Conservation (phyloP, 2,888 invertebrate species). For the Lasioglossum vierecki region DNA sequence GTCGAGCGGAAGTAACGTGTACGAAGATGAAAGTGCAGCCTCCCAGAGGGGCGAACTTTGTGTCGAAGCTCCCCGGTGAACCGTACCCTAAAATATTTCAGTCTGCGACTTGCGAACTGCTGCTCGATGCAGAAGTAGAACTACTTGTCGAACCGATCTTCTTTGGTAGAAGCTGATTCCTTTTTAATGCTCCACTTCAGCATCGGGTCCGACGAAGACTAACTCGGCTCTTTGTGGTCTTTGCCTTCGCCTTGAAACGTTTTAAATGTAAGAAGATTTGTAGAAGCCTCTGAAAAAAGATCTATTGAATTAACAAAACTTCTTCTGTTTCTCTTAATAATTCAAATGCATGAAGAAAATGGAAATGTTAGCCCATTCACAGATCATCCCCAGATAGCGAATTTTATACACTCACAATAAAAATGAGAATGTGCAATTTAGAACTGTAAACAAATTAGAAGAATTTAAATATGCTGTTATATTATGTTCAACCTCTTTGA, state of each 20-base stretch:
- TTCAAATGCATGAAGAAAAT: neutral
- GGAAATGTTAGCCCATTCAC: neutral
- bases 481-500: too few relatives aligned
- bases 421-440: too few relatives aligned
- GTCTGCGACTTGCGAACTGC: neutral
- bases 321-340: neutral
- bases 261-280: neutral
- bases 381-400: neutral
- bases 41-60: neutral
- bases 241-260: neutral
- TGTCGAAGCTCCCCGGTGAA: slow-evolving; percentile 7
- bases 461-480: too few relatives aligned
- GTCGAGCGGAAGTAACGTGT: slow-evolving; percentile 51
- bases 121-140: neutral
- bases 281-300: neutral
- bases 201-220: neutral
- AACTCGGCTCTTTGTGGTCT: neutral
- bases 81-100: slow-evolving; percentile 7
- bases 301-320: neutral
- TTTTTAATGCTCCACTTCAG: neutral
- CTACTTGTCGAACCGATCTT: neutral
- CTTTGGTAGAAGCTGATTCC: neutral
- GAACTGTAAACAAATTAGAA: too few relatives aligned
- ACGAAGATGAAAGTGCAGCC: slow-evolving; percentile 43
- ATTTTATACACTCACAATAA: too few relatives aligned